Conservation (phyloP, 1,140 invertebrate species). For the Aphis craccivora region DNA sequence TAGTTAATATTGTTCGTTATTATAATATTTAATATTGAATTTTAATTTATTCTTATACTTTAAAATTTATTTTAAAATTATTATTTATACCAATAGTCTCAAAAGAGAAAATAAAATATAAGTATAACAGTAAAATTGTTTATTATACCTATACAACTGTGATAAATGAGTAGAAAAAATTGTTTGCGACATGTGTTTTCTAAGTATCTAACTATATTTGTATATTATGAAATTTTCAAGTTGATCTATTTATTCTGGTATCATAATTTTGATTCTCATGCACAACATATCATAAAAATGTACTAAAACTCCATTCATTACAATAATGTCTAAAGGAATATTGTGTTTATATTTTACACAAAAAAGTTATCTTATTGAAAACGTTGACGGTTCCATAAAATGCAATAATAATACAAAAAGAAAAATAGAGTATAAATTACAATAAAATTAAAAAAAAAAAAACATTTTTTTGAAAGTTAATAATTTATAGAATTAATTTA, state of each 20-base stretch:
- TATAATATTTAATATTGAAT: background rate
- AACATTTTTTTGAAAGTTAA: background rate
- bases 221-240: too few relatives aligned
- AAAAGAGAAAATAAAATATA: too few relatives aligned
- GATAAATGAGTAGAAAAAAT: too few relatives aligned
- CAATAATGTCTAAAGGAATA: background rate
- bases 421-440: too few relatives aligned
- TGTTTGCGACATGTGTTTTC: background rate
- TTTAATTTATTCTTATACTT: too few relatives aligned
- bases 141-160: too few relatives aligned
- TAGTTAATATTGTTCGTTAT: background rate
- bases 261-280: background rate
- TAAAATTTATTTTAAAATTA: background rate
- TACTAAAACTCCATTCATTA: background rate
- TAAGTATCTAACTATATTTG: background rate
- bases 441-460: too few relatives aligned
- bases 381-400: background rate
- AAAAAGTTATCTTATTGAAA: background rate
- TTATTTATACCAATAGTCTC: too few relatives aligned
- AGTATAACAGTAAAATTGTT: too few relatives aligned
- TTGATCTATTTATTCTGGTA: background rate
- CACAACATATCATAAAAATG: background rate
- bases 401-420: background rate
- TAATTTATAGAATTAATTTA: background rate
- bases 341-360: background rate